These are phyloP conservation scores for Momotus momota DNA, from an alignment of 2,797 vertebrate genomes.

Conservation along the genomic window DNA sequence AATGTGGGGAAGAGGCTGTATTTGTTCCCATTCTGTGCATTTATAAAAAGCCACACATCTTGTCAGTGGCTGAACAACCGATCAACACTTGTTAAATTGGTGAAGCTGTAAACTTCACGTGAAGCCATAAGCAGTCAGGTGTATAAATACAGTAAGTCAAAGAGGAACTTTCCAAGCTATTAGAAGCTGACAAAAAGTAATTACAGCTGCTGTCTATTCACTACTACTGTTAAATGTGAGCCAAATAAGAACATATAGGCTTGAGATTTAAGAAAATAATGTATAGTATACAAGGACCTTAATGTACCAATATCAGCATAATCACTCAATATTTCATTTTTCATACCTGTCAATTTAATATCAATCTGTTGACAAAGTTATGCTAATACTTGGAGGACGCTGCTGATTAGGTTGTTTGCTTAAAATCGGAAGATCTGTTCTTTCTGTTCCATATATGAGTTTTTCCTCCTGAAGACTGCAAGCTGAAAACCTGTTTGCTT, in stretches of 20 bases:
- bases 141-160: neutral
- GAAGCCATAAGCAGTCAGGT: neutral
- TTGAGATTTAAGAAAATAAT: constrained; percentile 17
- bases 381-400: constrained; percentile 92
- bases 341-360: neutral
- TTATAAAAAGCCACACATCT: neutral
- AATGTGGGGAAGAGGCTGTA: neutral
- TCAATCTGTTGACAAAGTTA: constrained; percentile 91
- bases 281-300: neutral
- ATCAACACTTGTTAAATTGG: neutral
- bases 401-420: constrained; percentile 85
- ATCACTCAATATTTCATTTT: constrained; percentile 8
- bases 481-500: constrained; percentile 88
- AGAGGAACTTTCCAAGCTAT: neutral
- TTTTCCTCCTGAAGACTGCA: constrained; percentile 95
- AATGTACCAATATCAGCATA: neutral
- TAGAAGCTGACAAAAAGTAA: constrained; percentile 11
- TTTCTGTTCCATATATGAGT: constrained; percentile 81
- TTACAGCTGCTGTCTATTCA: constrained; percentile 1
- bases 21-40: neutral
- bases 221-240: constrained; percentile 32
- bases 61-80: neutral
- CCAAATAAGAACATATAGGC: neutral
- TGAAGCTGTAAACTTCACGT: neutral
- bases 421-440: constrained; percentile 84